These are phyloP conservation scores for Eubasilissa regina DNA, from an alignment of 1,140 invertebrate genomes.

Conservation along the genomic window DNA sequence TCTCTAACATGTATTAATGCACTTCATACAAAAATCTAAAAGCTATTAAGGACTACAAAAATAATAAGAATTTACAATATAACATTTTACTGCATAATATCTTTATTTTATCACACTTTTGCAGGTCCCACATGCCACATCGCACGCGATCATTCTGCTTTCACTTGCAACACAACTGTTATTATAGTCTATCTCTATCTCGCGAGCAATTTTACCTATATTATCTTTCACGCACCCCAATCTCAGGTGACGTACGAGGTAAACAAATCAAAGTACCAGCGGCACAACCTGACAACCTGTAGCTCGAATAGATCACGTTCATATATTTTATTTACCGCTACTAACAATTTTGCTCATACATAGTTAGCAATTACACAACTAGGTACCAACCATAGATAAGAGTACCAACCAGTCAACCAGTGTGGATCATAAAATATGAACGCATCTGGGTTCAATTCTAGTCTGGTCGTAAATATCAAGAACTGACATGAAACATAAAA, in stretches of 20 bases:
- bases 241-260: constrained; percentile 47
- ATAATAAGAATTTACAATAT: constrained; percentile 18
- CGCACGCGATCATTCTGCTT: constrained; percentile 46
- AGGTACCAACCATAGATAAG: no score
- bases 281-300: constrained; percentile 25
- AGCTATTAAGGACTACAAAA: background rate
- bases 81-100: constrained; percentile 25
- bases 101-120: constrained; percentile 46
- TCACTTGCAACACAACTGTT: constrained; percentile 52
- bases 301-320: background rate
- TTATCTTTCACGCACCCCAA: constrained; percentile 37
- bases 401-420: no score
- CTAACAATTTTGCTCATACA: background rate
- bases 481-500: no score
- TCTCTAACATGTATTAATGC: background rate
- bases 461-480: no score
- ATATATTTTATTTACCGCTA: background rate
- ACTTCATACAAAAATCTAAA: background rate
- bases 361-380: no score
- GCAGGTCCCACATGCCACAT: constrained; percentile 50
- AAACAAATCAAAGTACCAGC: constrained; percentile 42
- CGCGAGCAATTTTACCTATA: constrained; percentile 31
- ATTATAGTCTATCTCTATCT: constrained; percentile 50
- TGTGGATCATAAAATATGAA: no score
- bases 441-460: no score